phyloP scores from a whole-genome alignment of 92 coral and sea anemone species.

The Anthopleura xanthogrammica region DNA sequence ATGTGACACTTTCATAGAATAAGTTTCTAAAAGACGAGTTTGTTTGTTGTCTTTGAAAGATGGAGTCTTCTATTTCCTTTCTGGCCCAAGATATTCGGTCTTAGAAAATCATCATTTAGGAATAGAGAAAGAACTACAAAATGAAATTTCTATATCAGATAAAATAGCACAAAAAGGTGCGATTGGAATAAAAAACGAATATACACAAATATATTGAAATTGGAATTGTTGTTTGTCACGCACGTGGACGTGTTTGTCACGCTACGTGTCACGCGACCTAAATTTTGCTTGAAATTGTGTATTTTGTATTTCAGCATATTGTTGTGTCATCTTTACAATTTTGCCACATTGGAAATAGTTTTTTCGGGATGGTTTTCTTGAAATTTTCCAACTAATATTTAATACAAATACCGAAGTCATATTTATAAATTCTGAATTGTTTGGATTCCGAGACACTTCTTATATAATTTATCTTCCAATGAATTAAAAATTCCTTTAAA shows the following conservation, averaged over 20 bases:
- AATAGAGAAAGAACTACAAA: neutral
- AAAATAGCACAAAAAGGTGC: constrained; percentile 38
- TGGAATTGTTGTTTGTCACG: constrained; percentile 18
- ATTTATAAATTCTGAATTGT: constrained; percentile 19
- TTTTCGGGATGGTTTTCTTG: constrained; percentile 2
- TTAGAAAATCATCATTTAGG: neutral
- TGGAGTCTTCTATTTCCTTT: too few relatives aligned
- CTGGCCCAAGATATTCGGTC: neutral
- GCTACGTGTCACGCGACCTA: constrained; percentile 16
- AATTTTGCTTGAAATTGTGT: constrained; percentile 16
- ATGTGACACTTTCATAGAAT: too few relatives aligned
- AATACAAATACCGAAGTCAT: constrained; percentile 13
- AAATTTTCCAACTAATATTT: constrained; percentile 15
- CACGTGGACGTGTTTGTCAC: constrained; percentile 8
- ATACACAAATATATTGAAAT: constrained; percentile 35
- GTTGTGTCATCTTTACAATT: constrained; percentile 1
- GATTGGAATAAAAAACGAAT: constrained; percentile 32
- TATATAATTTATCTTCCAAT: neutral
- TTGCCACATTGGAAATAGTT: constrained; percentile 19
- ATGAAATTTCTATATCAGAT: constrained; percentile 6
- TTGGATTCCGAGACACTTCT: neutral
- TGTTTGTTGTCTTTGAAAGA: too few relatives aligned
- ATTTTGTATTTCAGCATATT: neutral
- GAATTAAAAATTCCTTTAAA: neutral
- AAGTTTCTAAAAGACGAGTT: too few relatives aligned